Evolutionary conservation across 2,888 invertebrate genomes (phyloP).

Genomic region (Clanis bilineata): DNA sequence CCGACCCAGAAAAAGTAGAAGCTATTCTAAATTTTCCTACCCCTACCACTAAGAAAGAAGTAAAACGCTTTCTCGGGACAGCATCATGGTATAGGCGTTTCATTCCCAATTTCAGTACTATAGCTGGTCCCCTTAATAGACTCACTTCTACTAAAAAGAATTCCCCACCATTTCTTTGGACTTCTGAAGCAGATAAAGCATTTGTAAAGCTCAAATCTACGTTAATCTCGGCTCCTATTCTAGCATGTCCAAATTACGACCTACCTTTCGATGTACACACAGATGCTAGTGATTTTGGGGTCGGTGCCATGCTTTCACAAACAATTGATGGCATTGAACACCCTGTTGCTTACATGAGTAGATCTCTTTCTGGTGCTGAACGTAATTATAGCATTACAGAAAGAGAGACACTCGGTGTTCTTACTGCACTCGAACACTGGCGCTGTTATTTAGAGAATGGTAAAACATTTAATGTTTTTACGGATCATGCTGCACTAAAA

Average conservation of each 20-base stretch:
- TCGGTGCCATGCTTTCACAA: neutral
- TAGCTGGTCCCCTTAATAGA: slow-evolving; percentile 31
- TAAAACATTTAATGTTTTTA: slow-evolving; percentile 27
- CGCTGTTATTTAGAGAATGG: slow-evolving; percentile 36
- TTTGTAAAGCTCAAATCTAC: neutral
- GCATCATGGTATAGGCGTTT: slow-evolving; percentile 34
- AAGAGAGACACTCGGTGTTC: slow-evolving; percentile 33
- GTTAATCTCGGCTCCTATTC: neutral
- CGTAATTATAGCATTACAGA: slow-evolving; percentile 37
- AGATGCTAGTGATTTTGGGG: neutral
- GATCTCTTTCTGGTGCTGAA: slow-evolving; percentile 15
- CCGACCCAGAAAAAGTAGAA: slow-evolving; percentile 35
- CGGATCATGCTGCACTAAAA: slow-evolving; percentile 34
- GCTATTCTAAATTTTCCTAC: slow-evolving; percentile 31
- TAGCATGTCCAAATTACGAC: neutral
- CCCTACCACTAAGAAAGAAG: slow-evolving; percentile 27
- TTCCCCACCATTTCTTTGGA: slow-evolving; percentile 26
- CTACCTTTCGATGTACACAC: neutral
- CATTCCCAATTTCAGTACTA: slow-evolving; percentile 29
- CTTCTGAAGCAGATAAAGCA: no score
- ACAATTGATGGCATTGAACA: neutral
- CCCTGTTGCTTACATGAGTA: neutral
- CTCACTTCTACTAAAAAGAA: slow-evolving; percentile 30
- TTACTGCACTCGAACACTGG: slow-evolving; percentile 36
- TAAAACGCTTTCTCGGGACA: slow-evolving; percentile 31